Base-by-base conservation (phyloP, 1,140 invertebrate genomes). In the Drosophila nannoptera region DNA sequence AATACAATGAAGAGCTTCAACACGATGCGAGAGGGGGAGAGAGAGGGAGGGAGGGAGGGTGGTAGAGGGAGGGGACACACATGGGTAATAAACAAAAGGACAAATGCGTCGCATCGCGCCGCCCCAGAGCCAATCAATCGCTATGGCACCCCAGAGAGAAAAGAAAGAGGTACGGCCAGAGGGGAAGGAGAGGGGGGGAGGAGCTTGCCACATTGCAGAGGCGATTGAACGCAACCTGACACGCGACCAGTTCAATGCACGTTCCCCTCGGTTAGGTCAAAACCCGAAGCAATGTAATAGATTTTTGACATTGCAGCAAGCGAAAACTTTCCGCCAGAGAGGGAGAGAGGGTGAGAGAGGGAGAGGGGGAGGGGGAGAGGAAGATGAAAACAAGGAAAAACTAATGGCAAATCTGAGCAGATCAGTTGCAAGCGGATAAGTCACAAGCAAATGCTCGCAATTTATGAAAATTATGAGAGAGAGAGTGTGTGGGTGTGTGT, bases 71-170 rank as follows among this genome's bases (percentile, higher is more conserved):
- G 22, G 22, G 22, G 22, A 60, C 35, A 75, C 64, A 66, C 73
- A 78, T 72, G 58, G 58, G 69, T 74, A 80, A 84, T 84, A 84
- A 84, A 84, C 80, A 84, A 84, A 86, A 74, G 81, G 80, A 84
- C 77, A 86, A 84, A 80, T 74, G 80, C 81, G 77, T 71, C 66
- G 73, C 81, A 78, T 73, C 76, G 80, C 65, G 61, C 67, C 69
- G 80, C 78, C 78, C 78, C 84, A 83, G 53, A 87, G 83, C 78
- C 83, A 87, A 87, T 87, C 83, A 87, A 87, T 87, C 78, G 84
- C 86, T 87, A 87, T 87, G 76, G 83, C 76, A 78, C 83, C 80
- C 83, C 49, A 72, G 83, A 60, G 73, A 72, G 36, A 2, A 46
- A 2, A n/a, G 16, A 29, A 43, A 14, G 12, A 43, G 40, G 14